Evolutionary conservation across 2,888 invertebrate species (phyloP).

Genomic region (Empis stercorea): DNA sequence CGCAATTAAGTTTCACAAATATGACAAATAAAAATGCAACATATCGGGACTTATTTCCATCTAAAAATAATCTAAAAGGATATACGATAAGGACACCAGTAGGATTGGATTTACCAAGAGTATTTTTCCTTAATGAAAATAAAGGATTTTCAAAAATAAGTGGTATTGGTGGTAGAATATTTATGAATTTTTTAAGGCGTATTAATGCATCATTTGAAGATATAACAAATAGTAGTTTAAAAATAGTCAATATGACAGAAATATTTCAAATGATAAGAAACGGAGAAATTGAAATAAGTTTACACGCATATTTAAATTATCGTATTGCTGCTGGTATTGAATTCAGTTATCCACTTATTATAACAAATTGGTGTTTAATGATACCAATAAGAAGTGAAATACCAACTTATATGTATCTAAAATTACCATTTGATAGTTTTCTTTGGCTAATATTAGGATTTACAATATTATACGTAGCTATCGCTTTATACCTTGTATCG

Average conservation of each 20-base stretch:
- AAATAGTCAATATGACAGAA: constrained; percentile 22
- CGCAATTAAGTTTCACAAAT: not conserved
- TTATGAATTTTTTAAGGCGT: constrained; percentile 16
- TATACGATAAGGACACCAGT: constrained; percentile 19
- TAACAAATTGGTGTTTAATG: constrained; percentile 28
- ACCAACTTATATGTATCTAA: constrained; percentile 21
- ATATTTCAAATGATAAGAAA: constrained; percentile 19
- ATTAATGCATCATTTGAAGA: constrained; percentile 19
- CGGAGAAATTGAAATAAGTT: constrained; percentile 16
- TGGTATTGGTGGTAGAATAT: constrained; percentile 22
- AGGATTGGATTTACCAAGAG: constrained; percentile 19
- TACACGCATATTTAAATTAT: constrained; percentile 23
- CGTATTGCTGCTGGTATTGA: constrained; percentile 20
- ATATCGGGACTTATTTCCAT: not conserved
- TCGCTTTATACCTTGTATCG: not conserved
- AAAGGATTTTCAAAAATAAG: constrained; percentile 13
- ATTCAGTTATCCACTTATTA: constrained; percentile 23
- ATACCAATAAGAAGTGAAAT: constrained; percentile 22
- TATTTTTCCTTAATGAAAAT: constrained; percentile 16
- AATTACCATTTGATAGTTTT: constrained; percentile 20
- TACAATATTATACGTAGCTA: constrained; percentile 4
- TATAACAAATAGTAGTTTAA: constrained; percentile 6
- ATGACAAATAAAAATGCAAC: not conserved
- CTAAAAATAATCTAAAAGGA: constrained; percentile 5
- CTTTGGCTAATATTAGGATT: constrained; percentile 20